These are phyloP conservation scores for Drosophila ambigua DNA, from an alignment of 1,140 invertebrate genomes.

Conservation along the genomic window DNA sequence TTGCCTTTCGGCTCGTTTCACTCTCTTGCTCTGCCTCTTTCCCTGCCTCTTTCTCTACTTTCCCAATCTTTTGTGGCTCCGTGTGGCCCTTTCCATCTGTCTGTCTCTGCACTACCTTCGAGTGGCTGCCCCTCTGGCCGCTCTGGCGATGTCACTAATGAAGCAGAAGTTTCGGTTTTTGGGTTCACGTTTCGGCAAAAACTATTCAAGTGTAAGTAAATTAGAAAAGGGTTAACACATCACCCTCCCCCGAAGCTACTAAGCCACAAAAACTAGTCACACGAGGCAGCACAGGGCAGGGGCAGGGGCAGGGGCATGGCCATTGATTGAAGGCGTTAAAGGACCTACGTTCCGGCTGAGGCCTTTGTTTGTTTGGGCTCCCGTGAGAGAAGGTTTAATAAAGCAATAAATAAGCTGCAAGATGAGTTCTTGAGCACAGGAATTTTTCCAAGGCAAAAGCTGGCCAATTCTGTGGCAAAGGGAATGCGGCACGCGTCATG, in stretches of 20 bases:
- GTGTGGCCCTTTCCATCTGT: too few relatives aligned
- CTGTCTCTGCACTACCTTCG: too few relatives aligned
- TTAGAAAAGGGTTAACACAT: constrained; percentile 56
- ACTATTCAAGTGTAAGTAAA: constrained; percentile 62
- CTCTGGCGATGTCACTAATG: constrained; percentile 42
- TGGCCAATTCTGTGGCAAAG: too few relatives aligned
- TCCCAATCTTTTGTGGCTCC: too few relatives aligned
- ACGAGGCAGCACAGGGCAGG: constrained; percentile 1
- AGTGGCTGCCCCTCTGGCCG: background rate
- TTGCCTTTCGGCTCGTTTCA: background rate
- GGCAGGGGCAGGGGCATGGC: background rate
- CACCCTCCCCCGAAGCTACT: background rate
- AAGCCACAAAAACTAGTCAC: constrained; percentile 46
- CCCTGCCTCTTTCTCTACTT: too few relatives aligned
- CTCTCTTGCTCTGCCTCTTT: background rate
- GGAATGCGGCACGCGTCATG: too few relatives aligned
- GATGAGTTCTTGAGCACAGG: constrained; percentile 8
- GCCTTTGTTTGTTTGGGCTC: constrained; percentile 42
- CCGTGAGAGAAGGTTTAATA: constrained; percentile 29
- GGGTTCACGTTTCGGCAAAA: constrained; percentile 31
- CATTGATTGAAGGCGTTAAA: constrained; percentile 49
- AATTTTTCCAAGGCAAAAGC: background rate
- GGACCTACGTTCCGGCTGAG: background rate
- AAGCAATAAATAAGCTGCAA: constrained; percentile 58
- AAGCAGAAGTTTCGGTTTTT: constrained; percentile 52